These are phyloP conservation scores for Mormyrops boulengeri DNA, from an alignment of 2,797 vertebrate genomes.

Conservation along the genomic window DNA sequence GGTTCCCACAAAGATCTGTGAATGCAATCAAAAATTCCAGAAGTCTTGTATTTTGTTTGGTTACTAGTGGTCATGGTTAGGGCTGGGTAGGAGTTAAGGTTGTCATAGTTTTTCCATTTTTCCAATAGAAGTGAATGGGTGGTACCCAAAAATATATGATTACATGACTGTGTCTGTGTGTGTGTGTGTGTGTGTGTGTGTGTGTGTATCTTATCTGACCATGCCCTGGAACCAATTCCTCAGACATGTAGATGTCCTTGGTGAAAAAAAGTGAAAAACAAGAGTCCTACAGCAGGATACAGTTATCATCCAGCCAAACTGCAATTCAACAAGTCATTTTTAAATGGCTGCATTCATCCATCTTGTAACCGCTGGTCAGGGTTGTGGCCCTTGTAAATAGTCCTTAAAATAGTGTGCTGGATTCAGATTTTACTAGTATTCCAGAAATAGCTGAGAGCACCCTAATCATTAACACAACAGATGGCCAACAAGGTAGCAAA, in stretches of 20 bases:
- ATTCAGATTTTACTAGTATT: not conserved
- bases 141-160: too few species aligned
- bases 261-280: not conserved
- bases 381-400: not conserved
- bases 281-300: not conserved
- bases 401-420: not conserved
- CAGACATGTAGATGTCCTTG: not conserved
- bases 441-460: constrained; percentile 14
- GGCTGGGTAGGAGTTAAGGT: too few species aligned
- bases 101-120: too few species aligned
- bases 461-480: constrained; percentile 32
- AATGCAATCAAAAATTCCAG: too few species aligned
- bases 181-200: not conserved
- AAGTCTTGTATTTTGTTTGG: too few species aligned
- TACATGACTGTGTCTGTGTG: too few species aligned
- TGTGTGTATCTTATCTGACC: not conserved
- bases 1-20: too few species aligned
- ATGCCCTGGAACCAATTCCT: not conserved
- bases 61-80: too few species aligned
- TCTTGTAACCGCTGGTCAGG: not conserved
- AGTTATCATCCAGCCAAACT: constrained; percentile 17
- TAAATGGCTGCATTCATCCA: not conserved
- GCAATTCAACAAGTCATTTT: not conserved
- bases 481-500: constrained; percentile 25
- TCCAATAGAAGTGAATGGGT: too few species aligned